Evolutionary conservation across 2,113 vertebrate genomes (phyloP), one percentile per base, ranked within the genome.

Genomic region (Chaetura pelagica): DNA sequence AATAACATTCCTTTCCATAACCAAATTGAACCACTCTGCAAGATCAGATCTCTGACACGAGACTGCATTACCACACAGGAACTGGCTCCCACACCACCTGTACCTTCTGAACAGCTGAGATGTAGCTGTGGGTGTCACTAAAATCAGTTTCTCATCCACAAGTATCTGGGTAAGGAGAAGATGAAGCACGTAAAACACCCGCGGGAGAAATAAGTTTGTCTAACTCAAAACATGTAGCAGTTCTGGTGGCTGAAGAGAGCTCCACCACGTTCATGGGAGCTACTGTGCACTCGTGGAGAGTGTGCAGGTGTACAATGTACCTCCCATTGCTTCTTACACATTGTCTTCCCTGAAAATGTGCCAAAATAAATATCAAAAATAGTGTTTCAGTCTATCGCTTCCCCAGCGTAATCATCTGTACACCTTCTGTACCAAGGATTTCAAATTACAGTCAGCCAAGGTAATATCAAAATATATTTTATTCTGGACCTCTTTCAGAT

Each of bases 401-500:
- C 79, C 71, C 90, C 90, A 9, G 2, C 4, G 8, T 30, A 23
- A 68, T 16, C 19, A 90, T 48, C 64, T 69, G 91, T 29, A 96
- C 75, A 66, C n/a, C 85, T 69, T 84, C 93, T 27, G 23, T 75
- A 94, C 71, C 89, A 67, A 97, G 84, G n/a, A 5, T 48, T 94
- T 88, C 55, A 86, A 97, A 90, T 89, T 74, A 87, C 90, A 98
- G 97, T 92, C 97, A 98, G 97, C 90, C 98, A 97, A 98, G 74
- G 95, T 99, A 98, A 99, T 99, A 99, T 99, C 99, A 99, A 99
- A 99, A 99, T 99, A 99, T 99, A 99, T 99, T 99, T 99, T 99
- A 99, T 99, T 99, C 99, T 99, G 99, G 99, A 99, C 99, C 99
- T 99, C 98, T 99, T 98, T 99, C 98, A 98, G 99, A 99, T 99